These are phyloP conservation scores for Trididemnum clinides DNA, from an alignment of 23 tunicate species.

Conservation along the genomic window DNA sequence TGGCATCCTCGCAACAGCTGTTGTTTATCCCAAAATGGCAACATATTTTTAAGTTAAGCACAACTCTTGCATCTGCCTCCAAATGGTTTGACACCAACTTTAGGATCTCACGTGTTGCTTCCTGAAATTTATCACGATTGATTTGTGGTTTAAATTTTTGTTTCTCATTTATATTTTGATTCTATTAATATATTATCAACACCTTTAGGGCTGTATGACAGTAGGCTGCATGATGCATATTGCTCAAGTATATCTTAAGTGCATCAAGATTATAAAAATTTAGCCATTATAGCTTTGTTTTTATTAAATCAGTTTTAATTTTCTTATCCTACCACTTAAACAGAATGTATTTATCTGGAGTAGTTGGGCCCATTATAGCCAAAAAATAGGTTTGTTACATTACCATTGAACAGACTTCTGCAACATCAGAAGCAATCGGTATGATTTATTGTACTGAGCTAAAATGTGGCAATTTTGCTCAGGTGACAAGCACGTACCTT, in stretches of 20 bases:
- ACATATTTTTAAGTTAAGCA: neutral
- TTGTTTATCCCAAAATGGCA: neutral
- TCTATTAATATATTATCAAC: too few relatives aligned
- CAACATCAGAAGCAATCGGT: neutral
- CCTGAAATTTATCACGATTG: too few relatives aligned
- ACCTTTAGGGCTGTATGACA: too few relatives aligned
- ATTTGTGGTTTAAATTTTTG: too few relatives aligned
- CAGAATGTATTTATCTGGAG: neutral
- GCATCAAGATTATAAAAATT: too few relatives aligned
- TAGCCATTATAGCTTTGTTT: too few relatives aligned
- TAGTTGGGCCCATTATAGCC: neutral
- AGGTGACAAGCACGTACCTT: neutral
- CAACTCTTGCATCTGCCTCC: neutral
- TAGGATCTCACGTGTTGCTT: neutral
- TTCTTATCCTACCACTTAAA: too few relatives aligned
- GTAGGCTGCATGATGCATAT: too few relatives aligned
- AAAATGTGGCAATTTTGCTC: neutral
- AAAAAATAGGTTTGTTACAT: neutral
- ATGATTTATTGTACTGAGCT: neutral
- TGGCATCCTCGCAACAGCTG: neutral
- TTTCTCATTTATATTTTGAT: too few relatives aligned
- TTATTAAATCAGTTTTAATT: too few relatives aligned
- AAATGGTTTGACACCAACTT: neutral
- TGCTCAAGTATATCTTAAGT: too few relatives aligned
- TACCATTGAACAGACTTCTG: neutral